A percentile compares a stretch with the other conserved stretches of the same genome.
Conservation (phyloP, 2,113 vertebrate species). For the Pogona vitticeps region DNA sequence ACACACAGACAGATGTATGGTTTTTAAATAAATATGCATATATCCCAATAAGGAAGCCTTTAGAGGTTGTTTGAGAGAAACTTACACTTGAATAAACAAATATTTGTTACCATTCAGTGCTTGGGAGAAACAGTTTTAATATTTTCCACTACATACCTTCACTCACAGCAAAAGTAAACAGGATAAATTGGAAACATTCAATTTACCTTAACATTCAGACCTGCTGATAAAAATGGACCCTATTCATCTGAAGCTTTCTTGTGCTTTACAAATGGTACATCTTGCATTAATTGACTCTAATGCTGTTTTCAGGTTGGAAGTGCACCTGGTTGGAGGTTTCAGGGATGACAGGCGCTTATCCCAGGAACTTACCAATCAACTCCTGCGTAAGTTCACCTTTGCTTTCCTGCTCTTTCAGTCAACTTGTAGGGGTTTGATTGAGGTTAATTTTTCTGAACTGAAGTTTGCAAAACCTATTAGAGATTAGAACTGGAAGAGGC, state of each 20-base stretch:
- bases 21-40: background rate
- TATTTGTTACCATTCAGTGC: background rate
- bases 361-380: conserved; percentile 88
- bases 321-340: conserved; percentile 96
- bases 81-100: background rate
- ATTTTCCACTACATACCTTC: too few relatives aligned
- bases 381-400: conserved; percentile 83
- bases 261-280: too few relatives aligned
- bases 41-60: background rate
- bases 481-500: background rate
- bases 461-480: background rate
- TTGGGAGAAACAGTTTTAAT: too few relatives aligned
- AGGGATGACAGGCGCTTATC: conserved; percentile 90
- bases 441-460: conserved; percentile 14
- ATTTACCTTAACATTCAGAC: background rate
- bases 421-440: conserved; percentile 35
- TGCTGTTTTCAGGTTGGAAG: conserved; percentile 81
- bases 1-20: too few relatives aligned
- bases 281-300: background rate
- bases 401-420: conserved; percentile 42
- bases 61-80: background rate
- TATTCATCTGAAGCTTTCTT: background rate
- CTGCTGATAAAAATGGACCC: background rate
- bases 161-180: background rate
- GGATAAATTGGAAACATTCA: background rate